Conservation (phyloP, 2,888 invertebrate genomes). For the Malacosoma neustria region DNA sequence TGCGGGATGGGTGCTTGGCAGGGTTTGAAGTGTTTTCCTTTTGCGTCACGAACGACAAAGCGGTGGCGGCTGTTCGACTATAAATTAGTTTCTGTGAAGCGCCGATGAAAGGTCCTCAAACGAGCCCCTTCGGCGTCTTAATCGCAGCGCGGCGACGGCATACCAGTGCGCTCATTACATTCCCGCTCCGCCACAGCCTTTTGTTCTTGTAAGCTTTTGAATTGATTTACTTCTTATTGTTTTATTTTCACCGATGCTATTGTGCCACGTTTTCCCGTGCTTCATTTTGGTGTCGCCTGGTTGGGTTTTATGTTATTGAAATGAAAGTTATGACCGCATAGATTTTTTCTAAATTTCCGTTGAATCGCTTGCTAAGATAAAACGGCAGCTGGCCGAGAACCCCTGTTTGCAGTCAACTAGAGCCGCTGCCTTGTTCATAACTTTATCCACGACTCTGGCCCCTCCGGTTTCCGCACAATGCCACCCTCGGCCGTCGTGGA, state of each 20-base stretch:
- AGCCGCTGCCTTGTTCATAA: constrained; percentile 31
- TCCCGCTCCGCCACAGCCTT: constrained; percentile 29
- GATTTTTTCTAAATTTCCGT: constrained; percentile 8
- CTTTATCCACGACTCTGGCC: constrained; percentile 24
- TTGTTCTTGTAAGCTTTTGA: constrained; percentile 42
- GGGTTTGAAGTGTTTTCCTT: constrained; percentile 35
- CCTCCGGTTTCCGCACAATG: constrained; percentile 33
- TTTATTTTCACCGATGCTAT: constrained; percentile 21
- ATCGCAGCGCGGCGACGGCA: constrained; percentile 29
- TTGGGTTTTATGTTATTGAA: constrained; percentile 36
- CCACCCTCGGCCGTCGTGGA: constrained; percentile 28
- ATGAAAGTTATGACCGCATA: constrained; percentile 33
- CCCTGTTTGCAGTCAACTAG: constrained; percentile 44
- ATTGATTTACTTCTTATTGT: constrained; percentile 64
- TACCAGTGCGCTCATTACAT: constrained; percentile 34
- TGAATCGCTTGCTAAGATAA: constrained; percentile 44
- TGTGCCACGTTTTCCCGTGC: constrained; percentile 13
- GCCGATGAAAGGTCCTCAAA: constrained; percentile 37
- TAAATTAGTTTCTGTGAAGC: constrained; percentile 48
- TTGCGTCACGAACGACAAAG: constrained; percentile 24
- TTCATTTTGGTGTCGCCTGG: constrained; percentile 32
- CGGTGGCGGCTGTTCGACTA: constrained; percentile 31
- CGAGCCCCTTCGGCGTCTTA: constrained; percentile 41
- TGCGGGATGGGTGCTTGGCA: constrained; percentile 31
- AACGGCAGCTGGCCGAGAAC: constrained; percentile 55